Percentiles rank a stretch among this genome's conserved stretches.
These are phyloP conservation scores for Mimas tiliae DNA, from an alignment of 2,888 invertebrate species.

Conservation along the genomic window DNA sequence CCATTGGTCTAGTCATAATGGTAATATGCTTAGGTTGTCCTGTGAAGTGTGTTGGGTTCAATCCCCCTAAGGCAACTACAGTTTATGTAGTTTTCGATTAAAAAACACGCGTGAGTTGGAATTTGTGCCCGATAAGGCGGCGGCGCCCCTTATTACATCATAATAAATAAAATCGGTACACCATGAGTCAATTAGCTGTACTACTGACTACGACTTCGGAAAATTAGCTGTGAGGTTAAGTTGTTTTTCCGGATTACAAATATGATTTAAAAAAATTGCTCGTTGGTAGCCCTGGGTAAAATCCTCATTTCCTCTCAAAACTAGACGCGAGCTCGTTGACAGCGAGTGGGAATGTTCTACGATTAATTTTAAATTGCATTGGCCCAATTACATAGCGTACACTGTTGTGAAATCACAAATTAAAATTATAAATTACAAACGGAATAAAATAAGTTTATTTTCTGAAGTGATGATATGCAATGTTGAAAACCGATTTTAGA, in stretches of 20 bases:
- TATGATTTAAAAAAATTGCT: constrained; percentile 5
- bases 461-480: background rate
- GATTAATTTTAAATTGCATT: constrained; percentile 53
- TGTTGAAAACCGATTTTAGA: background rate
- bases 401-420: constrained; percentile 17
- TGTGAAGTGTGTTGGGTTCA: too few species aligned
- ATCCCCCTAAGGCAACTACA: too few species aligned
- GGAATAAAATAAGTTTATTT: background rate
- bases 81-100: too few species aligned
- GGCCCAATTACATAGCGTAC: constrained; percentile 40
- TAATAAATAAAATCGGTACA: too few species aligned
- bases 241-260: background rate
- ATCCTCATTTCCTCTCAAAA: constrained; percentile 33
- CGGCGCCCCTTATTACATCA: too few species aligned
- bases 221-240: too few species aligned
- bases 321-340: constrained; percentile 37
- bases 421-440: constrained; percentile 14
- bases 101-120: too few species aligned
- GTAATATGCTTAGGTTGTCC: too few species aligned
- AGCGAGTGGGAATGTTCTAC: constrained; percentile 38
- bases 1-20: too few species aligned
- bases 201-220: too few species aligned
- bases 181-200: too few species aligned
- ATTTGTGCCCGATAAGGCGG: too few species aligned
- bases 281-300: constrained; percentile 14